phyloP scores from a whole-genome alignment of 2,888 invertebrate genomes.

The Eudasyphora cyanicolor region DNA sequence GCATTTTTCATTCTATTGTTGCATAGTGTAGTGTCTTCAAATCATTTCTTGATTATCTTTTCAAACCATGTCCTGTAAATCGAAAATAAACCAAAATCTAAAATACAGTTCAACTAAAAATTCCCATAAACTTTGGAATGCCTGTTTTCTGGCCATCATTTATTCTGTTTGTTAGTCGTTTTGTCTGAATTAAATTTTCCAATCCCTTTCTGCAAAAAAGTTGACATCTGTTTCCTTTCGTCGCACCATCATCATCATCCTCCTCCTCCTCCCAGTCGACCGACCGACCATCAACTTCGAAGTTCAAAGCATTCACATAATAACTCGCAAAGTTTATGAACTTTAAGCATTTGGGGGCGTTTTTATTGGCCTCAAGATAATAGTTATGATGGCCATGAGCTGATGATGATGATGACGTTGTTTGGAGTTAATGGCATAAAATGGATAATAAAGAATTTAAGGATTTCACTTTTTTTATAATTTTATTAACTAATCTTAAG shows the following conservation, averaged over 20 bases:
- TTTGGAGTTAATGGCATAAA: conserved; percentile 30
- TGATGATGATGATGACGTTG: background rate
- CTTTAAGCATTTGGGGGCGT: conserved; percentile 58
- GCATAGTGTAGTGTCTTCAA: no score
- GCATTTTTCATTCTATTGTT: no score
- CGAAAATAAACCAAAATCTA: background rate
- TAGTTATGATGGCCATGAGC: conserved; percentile 34
- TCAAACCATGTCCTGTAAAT: background rate
- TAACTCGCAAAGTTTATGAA: conserved; percentile 61
- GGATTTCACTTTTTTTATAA: conserved; percentile 56
- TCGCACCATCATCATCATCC: background rate
- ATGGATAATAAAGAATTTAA: conserved; percentile 40
- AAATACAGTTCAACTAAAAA: background rate
- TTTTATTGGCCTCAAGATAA: conserved; percentile 54
- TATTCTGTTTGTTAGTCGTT: background rate
- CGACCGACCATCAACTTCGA: no score
- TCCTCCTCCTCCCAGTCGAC: background rate
- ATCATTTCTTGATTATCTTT: no score
- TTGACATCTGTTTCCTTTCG: background rate
- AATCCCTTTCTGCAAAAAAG: background rate
- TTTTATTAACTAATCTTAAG: conserved; percentile 62
- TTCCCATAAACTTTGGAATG: conserved; percentile 28
- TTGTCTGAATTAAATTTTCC: background rate
- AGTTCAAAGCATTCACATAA: conserved; percentile 21
- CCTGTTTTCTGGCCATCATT: background rate